These are phyloP conservation scores for Sinocyclocheilus rhinocerous DNA, from an alignment of 2,113 vertebrate genomes.

Conservation along the genomic window DNA sequence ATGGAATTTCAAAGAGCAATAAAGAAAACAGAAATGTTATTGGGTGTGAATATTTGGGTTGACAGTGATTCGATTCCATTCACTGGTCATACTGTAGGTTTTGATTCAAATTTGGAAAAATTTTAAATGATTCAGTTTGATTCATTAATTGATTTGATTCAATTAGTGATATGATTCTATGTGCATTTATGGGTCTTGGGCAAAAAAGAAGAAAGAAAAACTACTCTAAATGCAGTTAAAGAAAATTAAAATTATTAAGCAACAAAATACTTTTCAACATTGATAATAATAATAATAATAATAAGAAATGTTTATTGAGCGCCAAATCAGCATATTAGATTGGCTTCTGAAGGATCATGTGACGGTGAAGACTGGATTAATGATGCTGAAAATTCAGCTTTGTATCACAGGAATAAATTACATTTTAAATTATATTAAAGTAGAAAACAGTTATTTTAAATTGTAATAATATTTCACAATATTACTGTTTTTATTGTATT, in stretches of 20 bases:
- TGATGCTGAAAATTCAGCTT: neutral
- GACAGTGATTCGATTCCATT: neutral
- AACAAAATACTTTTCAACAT: neutral
- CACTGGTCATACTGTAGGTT: neutral
- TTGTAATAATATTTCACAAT: neutral
- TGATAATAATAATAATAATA: neutral
- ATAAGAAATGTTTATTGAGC: neutral
- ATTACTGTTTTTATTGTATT: neutral
- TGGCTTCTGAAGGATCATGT: neutral
- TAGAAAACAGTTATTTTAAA: neutral
- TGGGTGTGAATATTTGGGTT: neutral
- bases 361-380: neutral
- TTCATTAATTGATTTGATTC: neutral
- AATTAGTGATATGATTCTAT: neutral
- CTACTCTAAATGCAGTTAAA: neutral
- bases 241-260: too few species aligned
- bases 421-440: neutral
- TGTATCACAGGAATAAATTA: neutral
- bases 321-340: neutral
- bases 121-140: neutral
- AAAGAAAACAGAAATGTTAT: constrained; percentile 21
- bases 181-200: neutral
- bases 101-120: neutral
- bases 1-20: constrained; percentile 44
- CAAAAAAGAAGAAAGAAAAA: neutral